phyloP scores from a whole-genome alignment of 1,140 invertebrate species.

The Thaumetopoea pityocampa region DNA sequence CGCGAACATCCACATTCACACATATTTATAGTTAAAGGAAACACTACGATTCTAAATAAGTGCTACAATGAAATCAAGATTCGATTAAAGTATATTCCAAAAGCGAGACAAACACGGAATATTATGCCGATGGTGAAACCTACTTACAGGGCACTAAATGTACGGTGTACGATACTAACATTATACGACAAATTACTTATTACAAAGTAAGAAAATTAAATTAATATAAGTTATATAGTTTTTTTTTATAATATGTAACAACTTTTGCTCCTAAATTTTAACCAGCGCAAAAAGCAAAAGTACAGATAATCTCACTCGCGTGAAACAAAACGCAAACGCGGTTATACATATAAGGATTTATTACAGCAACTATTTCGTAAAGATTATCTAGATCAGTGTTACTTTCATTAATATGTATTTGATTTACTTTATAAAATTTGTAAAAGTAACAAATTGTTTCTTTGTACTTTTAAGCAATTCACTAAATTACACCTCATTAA shows the following conservation, averaged over 20 bases:
- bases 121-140: conserved; percentile 44
- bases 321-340: conserved; percentile 46
- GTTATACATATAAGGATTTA: conserved; percentile 55
- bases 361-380: conserved; percentile 71
- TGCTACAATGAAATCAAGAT: conserved; percentile 57
- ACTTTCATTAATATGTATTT: conserved; percentile 68
- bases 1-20: conserved; percentile 56
- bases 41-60: conserved; percentile 52
- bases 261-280: conserved; percentile 61
- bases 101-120: conserved; percentile 49
- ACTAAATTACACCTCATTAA: conserved; percentile 76
- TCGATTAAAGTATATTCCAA: conserved; percentile 49
- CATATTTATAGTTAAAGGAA: conserved; percentile 58
- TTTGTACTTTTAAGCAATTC: conserved; percentile 78
- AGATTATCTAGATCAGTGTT: conserved; percentile 63
- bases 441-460: conserved; percentile 77
- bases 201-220: conserved; percentile 48
- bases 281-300: conserved; percentile 55
- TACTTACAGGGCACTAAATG: conserved; percentile 49
- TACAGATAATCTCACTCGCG: conserved; percentile 44
- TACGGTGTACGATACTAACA: conserved; percentile 42
- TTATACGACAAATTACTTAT: conserved; percentile 50
- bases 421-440: conserved; percentile 76
- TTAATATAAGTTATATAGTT: conserved; percentile 41
- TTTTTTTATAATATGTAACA: conserved; percentile 66